Base-by-base conservation (phyloP, 1,140 invertebrate genomes). In the Pteromalus puparum region DNA sequence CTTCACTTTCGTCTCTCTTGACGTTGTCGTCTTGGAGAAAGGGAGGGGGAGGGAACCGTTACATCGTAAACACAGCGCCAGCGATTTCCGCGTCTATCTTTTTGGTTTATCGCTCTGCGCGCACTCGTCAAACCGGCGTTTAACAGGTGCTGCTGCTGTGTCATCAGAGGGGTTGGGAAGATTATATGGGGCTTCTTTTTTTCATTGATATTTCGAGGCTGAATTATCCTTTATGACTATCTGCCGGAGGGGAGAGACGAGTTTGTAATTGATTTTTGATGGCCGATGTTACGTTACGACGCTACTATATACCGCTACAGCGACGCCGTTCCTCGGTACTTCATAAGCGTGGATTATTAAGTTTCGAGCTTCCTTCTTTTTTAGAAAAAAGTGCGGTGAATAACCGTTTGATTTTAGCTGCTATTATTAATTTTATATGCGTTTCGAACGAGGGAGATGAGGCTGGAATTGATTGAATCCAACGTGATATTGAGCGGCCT, bases 41-140 rank as follows among this genome's bases (percentile, higher is more conserved):
- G n/a, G 38, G 7, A 42, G 6, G 38, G 38, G 38, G 53, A n/a
- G 53, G 53, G 21, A n/a, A 61, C 21, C 53, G 53, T 61, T 61
- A 61, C 53, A 61, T 61, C 53, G 53, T 61, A 61, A 61, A 61
- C 53, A 61, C 53, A 61, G 18, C 53, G 53, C 68, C 13, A 46
- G 24, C 77, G n/a, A 48, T 48, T 61, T 53, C 24, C 65, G 38
- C 53, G 48, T 28, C 65, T 18, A 28, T 38, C 81, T 61, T 72
- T 2, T 74, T n/a, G 65, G 38, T 73, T 81, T 46, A 81, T 65
- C 38, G 46, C 74, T 48, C n/a, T 15, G 28, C 9, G n/a, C 28
- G 74, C 74, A 21, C n/a, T 61, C 53, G 53, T 61, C 53, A 61
- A 21, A 61, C 21, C 18, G 53, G 21, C 53, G 26, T 28, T 48